Base-by-base conservation (phyloP, 2,113 vertebrate genomes). In the Gopherus evgoodei region DNA sequence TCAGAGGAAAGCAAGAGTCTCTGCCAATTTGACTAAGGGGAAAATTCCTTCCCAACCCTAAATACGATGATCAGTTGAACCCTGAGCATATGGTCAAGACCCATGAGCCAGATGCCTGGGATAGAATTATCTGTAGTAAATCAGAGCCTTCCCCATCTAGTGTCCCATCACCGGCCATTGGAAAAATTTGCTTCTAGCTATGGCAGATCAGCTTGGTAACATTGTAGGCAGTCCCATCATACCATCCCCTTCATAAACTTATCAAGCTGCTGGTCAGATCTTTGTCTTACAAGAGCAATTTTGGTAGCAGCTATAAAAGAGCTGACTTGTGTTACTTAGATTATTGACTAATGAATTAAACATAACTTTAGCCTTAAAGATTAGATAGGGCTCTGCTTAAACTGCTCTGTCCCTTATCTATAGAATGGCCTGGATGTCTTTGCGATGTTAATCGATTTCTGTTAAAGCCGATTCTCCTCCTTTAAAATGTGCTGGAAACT, bases 361-460 rank as follows among this genome's bases (percentile, higher is more conserved):
- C 59, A n/a, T 93, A 50, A 65, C 13, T 8, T 86, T 84, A 82
- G 86, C 11, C 25, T 91, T 79, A 29, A 65, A 90, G 85, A 88
- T 94, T 94, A 93, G 89, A 81, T 89, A 72, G 6, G 95, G 92
- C 87, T 94, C 89, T 88, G 94, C 27, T 14, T 96, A 89, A 97
- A 96, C 95, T 93, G 96, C 87, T 8, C 95, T 54, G 94, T 88
- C 96, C 86, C 96, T 96, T 84, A 95, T 95, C 94, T 94, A 81
- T 53, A 88, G 95, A 88, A 95, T 83, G 96, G 95, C 81, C 94
- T 86, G 97, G 87, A 86, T 96, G 94, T 96, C 90, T 97, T 85
- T 95, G 91, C 44, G 27, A 89, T 94, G 96, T 90, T 97, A 97
- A 97, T 97, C 96, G 97, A 95, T 96, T 97, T 96, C 95, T 97